Base-by-base conservation (phyloP, 30 jellyfish, hydroid and myxozoan species). In the Pelagia noctiluca region DNA sequence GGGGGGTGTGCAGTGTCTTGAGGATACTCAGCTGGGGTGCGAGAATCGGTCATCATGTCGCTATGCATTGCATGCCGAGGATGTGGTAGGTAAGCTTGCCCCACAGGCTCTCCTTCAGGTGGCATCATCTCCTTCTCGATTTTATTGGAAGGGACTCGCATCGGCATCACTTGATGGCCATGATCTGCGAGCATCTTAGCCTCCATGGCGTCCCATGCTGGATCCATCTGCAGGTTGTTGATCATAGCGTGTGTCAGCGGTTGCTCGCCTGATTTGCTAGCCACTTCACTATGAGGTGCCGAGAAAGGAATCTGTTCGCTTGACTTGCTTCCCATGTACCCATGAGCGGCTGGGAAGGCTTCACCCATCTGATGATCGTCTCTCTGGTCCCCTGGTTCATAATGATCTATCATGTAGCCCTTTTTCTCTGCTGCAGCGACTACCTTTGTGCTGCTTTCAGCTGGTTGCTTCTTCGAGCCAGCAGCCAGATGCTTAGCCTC, bases 161-260 rank as follows among this genome's bases (percentile, higher is more conserved):
- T 64, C 3, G 90, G 83, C 46, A 49, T 33, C 25, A 33, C 84
- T 30, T 50, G 46, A 21, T 54, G 64, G 52, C 82, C 82, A 63
- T 79, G 76, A 32, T 79, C 75, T n/a, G 75, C 76, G 7, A 65
- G 68, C 19, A 64, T 80, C 54, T 65, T 80, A 1, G 78, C 77
- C 57, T 80, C 90, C 90, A 64, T 65, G 13, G 90, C 84, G 22
- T 64, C 90, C 90, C 90, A 80, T 0, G 90, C 90, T 1, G 90
- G 90, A 30, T 80, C 90, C 25, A 80, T 25, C 26, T 80, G 90
- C n/a, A 80, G 46, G 2, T 80, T 80, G 70, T 80, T 80, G 29
- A 80, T 80, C 84, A 80, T 65, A 8, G 50, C 83, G 50, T 80
- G 90, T 7, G 84, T 38, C 2, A 80, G 84, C 26, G 90, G 83